Conservation (phyloP, 1,140 invertebrate species). For the Mactra quadrangularis region DNA sequence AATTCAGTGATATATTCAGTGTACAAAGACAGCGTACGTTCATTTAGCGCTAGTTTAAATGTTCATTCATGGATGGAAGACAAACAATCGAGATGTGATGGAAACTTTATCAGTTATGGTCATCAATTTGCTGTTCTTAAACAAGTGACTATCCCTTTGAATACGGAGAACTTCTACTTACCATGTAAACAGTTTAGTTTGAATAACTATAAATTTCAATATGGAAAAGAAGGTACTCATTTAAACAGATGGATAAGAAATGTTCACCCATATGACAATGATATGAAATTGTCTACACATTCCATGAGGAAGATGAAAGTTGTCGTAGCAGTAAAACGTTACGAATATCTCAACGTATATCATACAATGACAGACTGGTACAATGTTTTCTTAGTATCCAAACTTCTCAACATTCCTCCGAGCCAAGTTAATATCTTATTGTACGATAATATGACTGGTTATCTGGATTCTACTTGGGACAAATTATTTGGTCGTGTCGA, state of each 20-base stretch:
- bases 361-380: conserved; percentile 82
- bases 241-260: conserved; percentile 37
- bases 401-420: conserved; percentile 71
- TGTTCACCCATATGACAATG: not conserved
- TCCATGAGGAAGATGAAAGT: conserved; percentile 28
- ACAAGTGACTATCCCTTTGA: conserved; percentile 27
- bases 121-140: conserved; percentile 44
- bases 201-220: conserved; percentile 38
- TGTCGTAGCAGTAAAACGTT: conserved; percentile 72
- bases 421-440: conserved; percentile 72
- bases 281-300: no score
- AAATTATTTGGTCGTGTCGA: conserved; percentile 72
- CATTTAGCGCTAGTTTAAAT: no score
- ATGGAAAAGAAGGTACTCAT: conserved; percentile 51
- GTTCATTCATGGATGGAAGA: no score
- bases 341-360: conserved; percentile 82
- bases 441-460: conserved; percentile 74
- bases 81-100: conserved; percentile 29
- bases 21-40: no score
- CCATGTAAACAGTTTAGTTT: conserved; percentile 6
- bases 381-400: conserved; percentile 79
- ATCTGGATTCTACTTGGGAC: conserved; percentile 76
- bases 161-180: conserved; percentile 29
- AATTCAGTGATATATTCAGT: no score
- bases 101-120: conserved; percentile 25